Conservation (phyloP, 2,797 vertebrate genomes). For the Brotogeris chrysoptera region DNA sequence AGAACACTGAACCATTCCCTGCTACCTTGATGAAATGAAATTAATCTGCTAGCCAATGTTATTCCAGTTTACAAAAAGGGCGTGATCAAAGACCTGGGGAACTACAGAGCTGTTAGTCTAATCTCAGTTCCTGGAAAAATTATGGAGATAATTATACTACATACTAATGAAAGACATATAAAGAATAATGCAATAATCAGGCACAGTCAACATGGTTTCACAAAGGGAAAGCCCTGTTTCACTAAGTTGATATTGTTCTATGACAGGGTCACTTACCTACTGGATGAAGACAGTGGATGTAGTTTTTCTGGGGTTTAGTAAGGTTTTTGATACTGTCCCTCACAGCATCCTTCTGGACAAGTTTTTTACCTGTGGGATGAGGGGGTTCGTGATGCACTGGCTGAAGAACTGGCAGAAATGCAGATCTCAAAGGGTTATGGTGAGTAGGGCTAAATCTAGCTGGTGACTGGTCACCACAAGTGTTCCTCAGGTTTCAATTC, state of each 20-base stretch:
- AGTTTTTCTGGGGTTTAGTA: not conserved
- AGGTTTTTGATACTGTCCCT: not conserved
- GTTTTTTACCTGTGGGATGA: not conserved
- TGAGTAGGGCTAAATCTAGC: not conserved
- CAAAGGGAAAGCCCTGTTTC: not conserved
- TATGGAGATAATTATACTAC: not conserved
- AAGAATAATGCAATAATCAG: not conserved
- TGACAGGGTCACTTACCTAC: not conserved
- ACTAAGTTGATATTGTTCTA: not conserved
- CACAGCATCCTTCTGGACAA: not conserved
- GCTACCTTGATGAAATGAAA: not conserved
- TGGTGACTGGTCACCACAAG: rapidly evolving
- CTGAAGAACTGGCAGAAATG: not conserved
- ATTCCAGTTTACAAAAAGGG: not conserved
- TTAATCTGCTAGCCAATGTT: not conserved
- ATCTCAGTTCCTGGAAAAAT: not conserved
- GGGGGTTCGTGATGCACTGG: rapidly evolving
- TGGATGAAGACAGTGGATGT: not conserved
- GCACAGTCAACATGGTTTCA: not conserved
- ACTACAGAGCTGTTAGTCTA: not conserved
- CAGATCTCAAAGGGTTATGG: not conserved
- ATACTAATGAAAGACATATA: not conserved
- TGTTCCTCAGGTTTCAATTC: not conserved
- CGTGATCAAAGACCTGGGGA: not conserved
- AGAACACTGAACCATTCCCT: not conserved